A percentile compares a stretch with the other conserved stretches of the same genome.
These are phyloP conservation scores for Thunnus albacares DNA, from an alignment of 2,797 vertebrate genomes.

Conservation along the genomic window DNA sequence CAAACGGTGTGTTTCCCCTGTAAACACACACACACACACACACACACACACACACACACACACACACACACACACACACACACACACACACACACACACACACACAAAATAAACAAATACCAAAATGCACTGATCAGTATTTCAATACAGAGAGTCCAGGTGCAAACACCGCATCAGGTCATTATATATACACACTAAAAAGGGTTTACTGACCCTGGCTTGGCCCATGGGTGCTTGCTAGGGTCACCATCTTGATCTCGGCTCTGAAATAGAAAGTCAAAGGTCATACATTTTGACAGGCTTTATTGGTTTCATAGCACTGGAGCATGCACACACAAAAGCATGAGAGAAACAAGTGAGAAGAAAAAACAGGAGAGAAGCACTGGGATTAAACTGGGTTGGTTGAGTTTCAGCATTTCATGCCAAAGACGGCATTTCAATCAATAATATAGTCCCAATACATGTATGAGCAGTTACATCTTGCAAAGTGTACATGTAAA, in stretches of 20 bases:
- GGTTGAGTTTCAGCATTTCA: conserved; percentile 79
- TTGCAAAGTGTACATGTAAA: conserved; percentile 41
- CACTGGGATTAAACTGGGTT: conserved; percentile 46
- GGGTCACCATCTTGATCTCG: conserved; percentile 86
- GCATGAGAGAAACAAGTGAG: conserved; percentile 30
- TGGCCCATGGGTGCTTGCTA: conserved; percentile 90
- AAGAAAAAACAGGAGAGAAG: conserved; percentile 28
- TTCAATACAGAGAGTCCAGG: neutral
- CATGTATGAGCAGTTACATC: conserved; percentile 28
- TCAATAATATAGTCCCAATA: conserved; percentile 17
- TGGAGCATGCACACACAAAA: conserved; percentile 50
- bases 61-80: conserved; percentile 86
- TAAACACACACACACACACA: conserved; percentile 82
- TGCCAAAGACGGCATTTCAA: conserved; percentile 46
- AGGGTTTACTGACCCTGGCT: conserved; percentile 89
- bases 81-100: conserved; percentile 85
- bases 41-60: conserved; percentile 82
- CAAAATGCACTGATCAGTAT: conserved; percentile 17
- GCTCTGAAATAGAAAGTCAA: conserved; percentile 82
- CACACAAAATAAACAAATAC: conserved; percentile 46
- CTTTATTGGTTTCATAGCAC: conserved; percentile 41
- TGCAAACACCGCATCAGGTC: neutral
- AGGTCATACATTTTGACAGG: conserved; percentile 47
- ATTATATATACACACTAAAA: neutral
- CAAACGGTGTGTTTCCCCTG: conserved; percentile 92